Evolutionary conservation across 1,140 invertebrate genomes (phyloP).

Genomic region (Oppia nitens): DNA sequence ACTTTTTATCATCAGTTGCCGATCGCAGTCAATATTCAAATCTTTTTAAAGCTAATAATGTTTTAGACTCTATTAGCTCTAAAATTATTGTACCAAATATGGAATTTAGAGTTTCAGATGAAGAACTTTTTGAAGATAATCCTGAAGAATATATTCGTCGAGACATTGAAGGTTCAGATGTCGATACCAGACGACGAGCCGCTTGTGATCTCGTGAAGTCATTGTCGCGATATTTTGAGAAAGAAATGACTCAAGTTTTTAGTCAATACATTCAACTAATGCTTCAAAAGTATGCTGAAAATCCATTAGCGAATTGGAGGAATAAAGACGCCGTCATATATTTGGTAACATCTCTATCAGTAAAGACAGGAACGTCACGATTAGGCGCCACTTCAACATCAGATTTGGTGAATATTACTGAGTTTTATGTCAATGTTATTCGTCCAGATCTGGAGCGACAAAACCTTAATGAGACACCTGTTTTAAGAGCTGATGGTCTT

Average conservation of each 20-base stretch:
- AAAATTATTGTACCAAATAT: constrained; percentile 97
- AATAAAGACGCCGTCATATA: constrained; percentile 91
- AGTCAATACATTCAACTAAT: constrained; percentile 54
- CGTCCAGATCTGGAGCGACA: constrained; percentile 53
- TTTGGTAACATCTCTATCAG: constrained; percentile 80
- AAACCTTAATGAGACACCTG: constrained; percentile 55
- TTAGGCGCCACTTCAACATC: constrained; percentile 80
- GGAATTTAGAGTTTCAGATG: constrained; percentile 83
- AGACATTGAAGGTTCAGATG: constrained; percentile 96
- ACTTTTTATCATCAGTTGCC: constrained; percentile 84
- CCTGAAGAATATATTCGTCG: constrained; percentile 92
- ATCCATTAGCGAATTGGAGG: constrained; percentile 63
- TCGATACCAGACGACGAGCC: constrained; percentile 80
- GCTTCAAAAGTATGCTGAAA: constrained; percentile 53
- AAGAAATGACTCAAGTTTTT: constrained; percentile 78
- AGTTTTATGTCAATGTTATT: constrained; percentile 71
- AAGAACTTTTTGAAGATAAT: constrained; percentile 92
- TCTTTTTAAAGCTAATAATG: constrained; percentile 71
- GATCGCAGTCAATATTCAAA: constrained; percentile 68
- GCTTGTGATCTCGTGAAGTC: constrained; percentile 91
- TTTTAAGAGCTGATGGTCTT: constrained; percentile 84
- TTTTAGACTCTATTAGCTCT: constrained; percentile 80
- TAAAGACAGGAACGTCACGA: constrained; percentile 67
- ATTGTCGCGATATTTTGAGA: constrained; percentile 71
- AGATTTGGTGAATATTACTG: constrained; percentile 64